Conservation (phyloP, 2,797 vertebrate genomes). For the Amblyraja radiata region DNA sequence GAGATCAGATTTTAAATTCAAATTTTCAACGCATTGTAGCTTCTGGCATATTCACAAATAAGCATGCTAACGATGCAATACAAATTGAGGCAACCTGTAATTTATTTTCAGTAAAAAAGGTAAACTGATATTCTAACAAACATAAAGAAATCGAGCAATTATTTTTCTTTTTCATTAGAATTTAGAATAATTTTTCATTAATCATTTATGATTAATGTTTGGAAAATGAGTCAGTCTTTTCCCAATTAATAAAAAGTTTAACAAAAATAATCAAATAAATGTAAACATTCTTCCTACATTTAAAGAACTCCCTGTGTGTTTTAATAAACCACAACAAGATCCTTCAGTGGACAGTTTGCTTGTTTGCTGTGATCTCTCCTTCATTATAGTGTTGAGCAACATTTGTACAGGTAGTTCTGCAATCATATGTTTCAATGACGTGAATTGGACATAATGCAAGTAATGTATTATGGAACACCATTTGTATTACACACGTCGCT, state of each 20-base stretch:
- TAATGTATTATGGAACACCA: too few relatives aligned
- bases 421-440: too few relatives aligned
- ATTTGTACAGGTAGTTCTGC: not conserved
- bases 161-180: not conserved
- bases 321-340: not conserved
- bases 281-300: not conserved
- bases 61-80: too few relatives aligned
- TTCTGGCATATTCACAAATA: not conserved
- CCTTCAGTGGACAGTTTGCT: not conserved
- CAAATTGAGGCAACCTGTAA: not conserved
- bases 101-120: not conserved
- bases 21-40: not conserved
- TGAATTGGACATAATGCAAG: too few relatives aligned
- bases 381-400: not conserved
- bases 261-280: not conserved
- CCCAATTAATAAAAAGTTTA: not conserved
- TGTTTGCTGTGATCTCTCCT: not conserved
- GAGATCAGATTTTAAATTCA: not conserved
- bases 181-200: not conserved
- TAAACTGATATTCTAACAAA: too few relatives aligned
- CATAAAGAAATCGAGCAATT: too few relatives aligned
- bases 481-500: too few relatives aligned
- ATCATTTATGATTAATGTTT: not conserved
- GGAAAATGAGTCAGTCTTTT: not conserved
- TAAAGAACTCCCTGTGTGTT: not conserved